These are phyloP conservation scores for Emydoidea blandingii DNA, from an alignment of 2,797 vertebrate genomes.

Conservation along the genomic window DNA sequence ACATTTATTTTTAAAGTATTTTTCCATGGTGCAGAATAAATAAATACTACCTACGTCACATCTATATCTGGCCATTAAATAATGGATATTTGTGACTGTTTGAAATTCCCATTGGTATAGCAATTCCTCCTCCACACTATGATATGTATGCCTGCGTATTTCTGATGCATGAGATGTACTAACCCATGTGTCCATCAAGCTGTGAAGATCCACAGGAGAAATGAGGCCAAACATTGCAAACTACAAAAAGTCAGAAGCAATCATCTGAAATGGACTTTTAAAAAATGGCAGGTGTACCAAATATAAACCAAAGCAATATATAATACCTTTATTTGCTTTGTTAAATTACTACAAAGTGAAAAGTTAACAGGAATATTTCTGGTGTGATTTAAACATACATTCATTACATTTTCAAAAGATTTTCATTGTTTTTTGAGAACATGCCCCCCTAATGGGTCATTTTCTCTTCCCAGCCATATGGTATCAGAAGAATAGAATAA, in stretches of 20 bases:
- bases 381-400: neutral
- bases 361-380: neutral
- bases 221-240: neutral
- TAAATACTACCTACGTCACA: neutral
- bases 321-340: neutral
- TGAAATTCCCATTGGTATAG: neutral
- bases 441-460: neutral
- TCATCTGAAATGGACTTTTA: neutral
- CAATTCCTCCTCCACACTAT: neutral
- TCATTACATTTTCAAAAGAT: neutral
- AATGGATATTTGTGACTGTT: neutral
- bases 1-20: neutral
- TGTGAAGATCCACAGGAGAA: neutral
- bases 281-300: neutral
- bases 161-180: neutral
- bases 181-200: neutral
- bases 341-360: neutral
- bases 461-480: neutral
- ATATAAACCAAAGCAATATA: fast-evolving
- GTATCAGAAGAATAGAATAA: neutral
- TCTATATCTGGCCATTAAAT: neutral
- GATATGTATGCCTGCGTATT: neutral
- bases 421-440: neutral
- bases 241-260: neutral
- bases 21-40: neutral